Evolutionary conservation across 2,888 invertebrate species (phyloP).

Genomic region (Autographa gamma): DNA sequence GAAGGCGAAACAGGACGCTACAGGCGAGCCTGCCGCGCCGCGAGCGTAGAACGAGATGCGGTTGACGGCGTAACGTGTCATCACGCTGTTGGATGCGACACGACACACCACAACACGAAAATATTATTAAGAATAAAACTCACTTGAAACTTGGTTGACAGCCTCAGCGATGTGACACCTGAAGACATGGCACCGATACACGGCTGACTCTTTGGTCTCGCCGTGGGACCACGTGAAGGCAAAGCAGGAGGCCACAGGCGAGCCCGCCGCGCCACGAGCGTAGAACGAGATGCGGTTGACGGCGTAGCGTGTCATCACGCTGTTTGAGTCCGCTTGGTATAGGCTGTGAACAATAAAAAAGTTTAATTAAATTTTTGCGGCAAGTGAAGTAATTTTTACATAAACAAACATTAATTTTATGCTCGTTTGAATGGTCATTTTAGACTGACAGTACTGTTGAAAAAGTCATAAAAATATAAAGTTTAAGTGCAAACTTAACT

Average conservation of each 20-base stretch:
- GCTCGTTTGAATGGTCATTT: too few species aligned
- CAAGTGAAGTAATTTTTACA: too few species aligned
- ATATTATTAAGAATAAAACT: constrained; percentile 63
- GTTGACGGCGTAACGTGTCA: too few species aligned
- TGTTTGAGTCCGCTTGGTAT: constrained; percentile 94
- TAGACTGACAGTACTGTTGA: too few species aligned
- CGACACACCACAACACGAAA: too few species aligned
- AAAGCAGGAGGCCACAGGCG: constrained; percentile 97
- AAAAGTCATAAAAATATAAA: too few species aligned
- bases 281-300: constrained; percentile 98
- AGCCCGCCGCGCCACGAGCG: constrained; percentile 95
- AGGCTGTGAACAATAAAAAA: constrained; percentile 83
- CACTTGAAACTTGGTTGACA: constrained; percentile 93
- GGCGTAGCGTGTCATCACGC: constrained; percentile 96
- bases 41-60: constrained; percentile 98
- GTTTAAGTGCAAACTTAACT: too few species aligned
- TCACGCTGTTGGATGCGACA: too few species aligned
- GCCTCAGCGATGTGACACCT: constrained; percentile 98
- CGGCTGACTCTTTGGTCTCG: constrained; percentile 95
- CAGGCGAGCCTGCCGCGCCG: constrained; percentile 94
- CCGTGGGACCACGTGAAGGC: constrained; percentile 99
- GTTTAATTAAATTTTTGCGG: background rate
- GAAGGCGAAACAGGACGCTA: constrained; percentile 99
- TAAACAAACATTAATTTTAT: too few species aligned
- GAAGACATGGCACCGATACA: constrained; percentile 99